Conservation (phyloP, 2,797 vertebrate species). For the Coluber constrictor region DNA sequence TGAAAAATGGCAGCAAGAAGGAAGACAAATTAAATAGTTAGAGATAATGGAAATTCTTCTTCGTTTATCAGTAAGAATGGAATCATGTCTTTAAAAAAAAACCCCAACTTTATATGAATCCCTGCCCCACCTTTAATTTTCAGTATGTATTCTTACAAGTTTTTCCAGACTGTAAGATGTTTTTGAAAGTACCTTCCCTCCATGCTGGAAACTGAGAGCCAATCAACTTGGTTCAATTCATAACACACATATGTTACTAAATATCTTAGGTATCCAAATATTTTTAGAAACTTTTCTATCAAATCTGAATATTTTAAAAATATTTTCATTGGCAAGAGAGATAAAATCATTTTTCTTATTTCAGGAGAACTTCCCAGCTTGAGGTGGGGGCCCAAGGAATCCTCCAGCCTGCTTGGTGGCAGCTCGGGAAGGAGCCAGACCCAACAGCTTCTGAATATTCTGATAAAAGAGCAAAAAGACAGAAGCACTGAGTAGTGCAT, state of each 20-base stretch:
- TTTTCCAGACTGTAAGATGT: background rate
- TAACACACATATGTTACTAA: background rate
- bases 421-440: conserved; percentile 93
- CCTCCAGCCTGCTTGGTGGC: conserved; percentile 98
- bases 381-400: conserved; percentile 94
- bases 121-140: background rate
- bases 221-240: background rate
- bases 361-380: conserved; percentile 95
- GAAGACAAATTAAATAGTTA: background rate
- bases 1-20: background rate
- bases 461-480: conserved; percentile 57
- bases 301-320: conserved; percentile 38
- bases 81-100: background rate
- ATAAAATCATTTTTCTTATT: background rate
- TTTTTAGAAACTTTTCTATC: background rate
- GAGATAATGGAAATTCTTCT: background rate
- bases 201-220: background rate
- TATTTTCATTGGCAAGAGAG: conserved; percentile 11
- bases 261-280: background rate
- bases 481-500: background rate
- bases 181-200: background rate
- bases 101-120: background rate
- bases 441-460: conserved; percentile 99
- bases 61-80: background rate
- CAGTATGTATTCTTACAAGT: background rate